Base-by-base conservation (phyloP, 2,797 vertebrate genomes). In the Sciurus carolinensis region DNA sequence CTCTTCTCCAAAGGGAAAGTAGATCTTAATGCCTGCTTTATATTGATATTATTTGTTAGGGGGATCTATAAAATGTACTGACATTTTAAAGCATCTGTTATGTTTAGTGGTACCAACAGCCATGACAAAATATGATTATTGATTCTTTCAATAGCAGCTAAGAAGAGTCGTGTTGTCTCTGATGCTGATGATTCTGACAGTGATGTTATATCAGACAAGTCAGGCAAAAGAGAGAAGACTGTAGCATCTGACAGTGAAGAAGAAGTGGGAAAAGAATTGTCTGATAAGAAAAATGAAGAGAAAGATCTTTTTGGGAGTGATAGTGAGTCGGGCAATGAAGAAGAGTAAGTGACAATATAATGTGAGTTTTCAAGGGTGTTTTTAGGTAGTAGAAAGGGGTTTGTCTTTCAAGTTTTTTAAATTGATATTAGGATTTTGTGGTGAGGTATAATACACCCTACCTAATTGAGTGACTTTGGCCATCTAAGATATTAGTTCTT, bases 261-360 rank as follows among this genome's bases (percentile, higher is more conserved):
- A 0, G 99, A 99, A 2, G 99, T 98, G 5, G 98, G 98, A 66
- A 98, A 97, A 90, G 98, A 99, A 0, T 98, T 98, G 42, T 83
- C 95, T 91, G 96, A 90, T 52, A 99, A 99, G 98, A 99, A 99
- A 79, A 99, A 99, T 95, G 99, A 99, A 50, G 99, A 99, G 97
- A 99, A 99, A 95, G 99, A 99, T 81, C 98, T 99, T 30, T 99
- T 99, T 76, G 99, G 99, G 87, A 99, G 99, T 81, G 99, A 99
- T 97, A 99, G 99, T 92, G 99, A 99, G 36, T 99, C 99, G 0
- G 99, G 98, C 26, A 99, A 99, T 76, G 99, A 99, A 94, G 99
- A 99, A 98, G 99, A 99, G 99, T 99, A 98, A 99, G 99, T 99
- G 90, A 82, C 44, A 69, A 33, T 75, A 44, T 82, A 73, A 52